These are phyloP conservation scores for Apaloderma vittatum DNA, from an alignment of 2,113 vertebrate species.

Conservation along the genomic window DNA sequence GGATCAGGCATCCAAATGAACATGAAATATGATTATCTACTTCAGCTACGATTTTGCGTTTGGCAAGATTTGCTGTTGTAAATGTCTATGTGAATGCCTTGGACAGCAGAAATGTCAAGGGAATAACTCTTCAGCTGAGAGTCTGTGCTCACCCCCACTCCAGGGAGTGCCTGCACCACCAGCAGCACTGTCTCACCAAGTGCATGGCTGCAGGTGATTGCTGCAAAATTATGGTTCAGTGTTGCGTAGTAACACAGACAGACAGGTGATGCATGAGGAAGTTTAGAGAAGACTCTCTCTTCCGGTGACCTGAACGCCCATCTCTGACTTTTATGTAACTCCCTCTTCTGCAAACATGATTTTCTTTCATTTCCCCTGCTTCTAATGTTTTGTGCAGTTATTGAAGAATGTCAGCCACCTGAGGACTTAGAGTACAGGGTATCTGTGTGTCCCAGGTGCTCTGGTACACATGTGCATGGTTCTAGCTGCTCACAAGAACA, in stretches of 20 bases:
- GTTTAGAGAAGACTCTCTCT: background rate
- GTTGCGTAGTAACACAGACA: background rate
- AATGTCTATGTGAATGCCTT: background rate
- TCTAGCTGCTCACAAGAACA: background rate
- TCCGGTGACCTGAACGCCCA: background rate
- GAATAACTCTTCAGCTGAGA: background rate
- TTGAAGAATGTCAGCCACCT: background rate
- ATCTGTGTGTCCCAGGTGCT: background rate
- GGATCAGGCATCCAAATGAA: background rate
- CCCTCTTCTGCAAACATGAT: background rate
- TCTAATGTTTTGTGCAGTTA: background rate
- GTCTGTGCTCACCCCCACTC: background rate
- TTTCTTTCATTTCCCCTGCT: background rate
- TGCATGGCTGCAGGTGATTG: background rate
- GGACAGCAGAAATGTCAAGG: background rate
- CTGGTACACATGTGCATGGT: accelerated
- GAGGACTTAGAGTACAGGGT: background rate
- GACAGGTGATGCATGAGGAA: background rate
- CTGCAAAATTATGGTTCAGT: constrained; percentile 5
- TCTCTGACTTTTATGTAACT: background rate
- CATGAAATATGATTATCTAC: background rate
- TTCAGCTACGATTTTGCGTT: background rate
- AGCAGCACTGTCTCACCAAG: background rate
- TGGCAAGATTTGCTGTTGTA: background rate
- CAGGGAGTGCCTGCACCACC: background rate